Evolutionary conservation across 2,888 invertebrate species (phyloP), one percentile per base, ranked within the genome.

Genomic region (Schizaphis graminum): DNA sequence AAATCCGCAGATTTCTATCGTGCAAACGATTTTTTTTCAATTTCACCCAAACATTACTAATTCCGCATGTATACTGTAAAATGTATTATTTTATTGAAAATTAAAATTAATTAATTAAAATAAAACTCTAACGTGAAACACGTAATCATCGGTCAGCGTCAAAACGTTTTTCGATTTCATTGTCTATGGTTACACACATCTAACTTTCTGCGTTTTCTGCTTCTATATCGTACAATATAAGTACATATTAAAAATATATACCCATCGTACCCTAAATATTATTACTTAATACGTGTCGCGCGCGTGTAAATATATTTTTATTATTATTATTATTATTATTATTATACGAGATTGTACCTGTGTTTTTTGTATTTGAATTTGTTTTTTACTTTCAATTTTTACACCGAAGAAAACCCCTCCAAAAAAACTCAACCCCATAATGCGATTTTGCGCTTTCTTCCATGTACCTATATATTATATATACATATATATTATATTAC

Each of bases 281-380:
- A 47, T 90, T n/a, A 26, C 26, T 53, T 53, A n/a, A 35, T 26
- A 56, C 24, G 28, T 47, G 26, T 44, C 26, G 41, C 21, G 28
- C 28, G 85, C 47, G 85, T 28, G n/a, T 49, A 61, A 2, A 28
- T 13, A 44, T 61, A 3, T 44, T 89, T 21, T n/a, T 67, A 44
- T 67, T 67, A 53, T 44, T 47, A 4, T 90, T 47, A 28, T 67
- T n/a, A 47, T 47, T 47, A n/a, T 24, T 47, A 91, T 28, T 47
- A 47, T 24, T 87, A 87, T 87, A 49, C 24, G 47, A 61, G 47
- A 47, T 26, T 47, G 47, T 91, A 91, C 35, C 47, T 77, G 49
- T 77, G 21, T 21, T 67, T 49, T 77, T 49, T 61, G 49, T 91
- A 91, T 77, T 49, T 91, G 61, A 41, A 56, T 61, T 89, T 24